Percentiles rank a stretch among this genome's conserved stretches.
phyloP scores from a whole-genome alignment of 2,113 vertebrate genomes.

The Apistogramma diplotaenia region DNA sequence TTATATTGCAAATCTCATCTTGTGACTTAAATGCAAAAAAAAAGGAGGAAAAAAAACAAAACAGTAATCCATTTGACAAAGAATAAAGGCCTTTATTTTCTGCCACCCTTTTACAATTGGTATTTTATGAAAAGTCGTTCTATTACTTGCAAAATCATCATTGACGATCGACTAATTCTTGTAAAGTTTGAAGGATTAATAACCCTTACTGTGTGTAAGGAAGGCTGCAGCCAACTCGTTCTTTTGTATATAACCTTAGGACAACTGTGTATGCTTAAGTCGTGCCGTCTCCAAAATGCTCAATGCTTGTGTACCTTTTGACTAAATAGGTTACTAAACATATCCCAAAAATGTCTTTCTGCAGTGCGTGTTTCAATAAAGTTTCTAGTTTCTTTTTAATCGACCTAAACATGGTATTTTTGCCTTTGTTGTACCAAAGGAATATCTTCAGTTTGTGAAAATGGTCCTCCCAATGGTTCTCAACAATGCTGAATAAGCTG shows the following conservation, averaged over 20 bases:
- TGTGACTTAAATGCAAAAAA: slow-evolving; percentile 44
- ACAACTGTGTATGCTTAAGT: slow-evolving; percentile 79
- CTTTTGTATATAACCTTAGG: slow-evolving; percentile 85
- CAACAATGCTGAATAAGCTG: slow-evolving; percentile 69
- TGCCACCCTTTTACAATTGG: slow-evolving; percentile 41
- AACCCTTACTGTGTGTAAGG: slow-evolving; percentile 51
- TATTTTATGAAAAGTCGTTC: slow-evolving; percentile 12
- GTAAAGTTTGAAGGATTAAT: slow-evolving; percentile 42
- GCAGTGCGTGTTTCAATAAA: slow-evolving; percentile 94
- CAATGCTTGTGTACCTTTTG: slow-evolving; percentile 91
- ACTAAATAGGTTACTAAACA: slow-evolving; percentile 96
- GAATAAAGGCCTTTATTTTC: slow-evolving; percentile 41
- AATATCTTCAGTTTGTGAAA: slow-evolving; percentile 64
- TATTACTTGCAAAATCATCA: slow-evolving; percentile 43
- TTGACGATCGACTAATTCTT: slow-evolving; percentile 28
- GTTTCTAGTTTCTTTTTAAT: slow-evolving; percentile 94
- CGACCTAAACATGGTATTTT: slow-evolving; percentile 92
- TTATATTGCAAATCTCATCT: slow-evolving; percentile 37
- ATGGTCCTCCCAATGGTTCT: slow-evolving; percentile 64
- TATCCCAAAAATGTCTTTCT: slow-evolving; percentile 89
- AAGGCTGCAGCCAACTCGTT: slow-evolving; percentile 84
- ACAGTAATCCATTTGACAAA: slow-evolving; percentile 24
- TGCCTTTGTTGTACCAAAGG: slow-evolving; percentile 82
- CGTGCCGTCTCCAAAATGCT: slow-evolving; percentile 86
- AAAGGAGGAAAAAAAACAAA: not conserved